These are phyloP conservation scores for Hylaeus volcanicus DNA, from an alignment of 1,140 invertebrate species.

Conservation along the genomic window DNA sequence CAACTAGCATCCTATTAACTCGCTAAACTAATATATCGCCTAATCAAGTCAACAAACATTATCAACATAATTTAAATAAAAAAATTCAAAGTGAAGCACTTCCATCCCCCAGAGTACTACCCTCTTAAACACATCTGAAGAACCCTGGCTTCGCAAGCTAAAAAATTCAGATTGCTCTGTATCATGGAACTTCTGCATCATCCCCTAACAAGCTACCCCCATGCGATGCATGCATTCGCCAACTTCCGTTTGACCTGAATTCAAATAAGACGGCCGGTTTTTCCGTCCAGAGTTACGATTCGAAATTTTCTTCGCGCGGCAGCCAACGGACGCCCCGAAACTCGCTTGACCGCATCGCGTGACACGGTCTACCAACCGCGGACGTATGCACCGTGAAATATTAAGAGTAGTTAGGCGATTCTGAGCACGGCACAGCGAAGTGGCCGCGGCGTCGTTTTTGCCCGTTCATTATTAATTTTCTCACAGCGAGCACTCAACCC, in stretches of 20 bases:
- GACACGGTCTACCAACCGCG: slow-evolving; percentile 50
- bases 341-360: slow-evolving; percentile 62
- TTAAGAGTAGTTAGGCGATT: slow-evolving; percentile 63
- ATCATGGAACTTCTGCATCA: no score
- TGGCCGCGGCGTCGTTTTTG: slow-evolving; percentile 59
- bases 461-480: slow-evolving; percentile 69
- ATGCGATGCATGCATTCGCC: background rate
- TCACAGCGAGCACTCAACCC: slow-evolving; percentile 42
- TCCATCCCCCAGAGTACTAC: no score
- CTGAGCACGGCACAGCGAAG: slow-evolving; percentile 55
- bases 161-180: no score
- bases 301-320: slow-evolving; percentile 8
- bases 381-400: slow-evolving; percentile 64
- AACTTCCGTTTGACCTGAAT: background rate
- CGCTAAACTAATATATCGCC: no score
- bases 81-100: no score
- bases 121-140: no score
- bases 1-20: no score
- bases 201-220: no score
- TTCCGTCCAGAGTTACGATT: background rate
- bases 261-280: background rate
- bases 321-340: slow-evolving; percentile 59
- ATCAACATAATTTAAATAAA: no score
- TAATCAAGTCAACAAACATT: no score
- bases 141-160: no score